Percentiles rank a stretch among this genome's conserved stretches.
Conservation (phyloP, 2,113 vertebrate species). For the Mobula birostris region DNA sequence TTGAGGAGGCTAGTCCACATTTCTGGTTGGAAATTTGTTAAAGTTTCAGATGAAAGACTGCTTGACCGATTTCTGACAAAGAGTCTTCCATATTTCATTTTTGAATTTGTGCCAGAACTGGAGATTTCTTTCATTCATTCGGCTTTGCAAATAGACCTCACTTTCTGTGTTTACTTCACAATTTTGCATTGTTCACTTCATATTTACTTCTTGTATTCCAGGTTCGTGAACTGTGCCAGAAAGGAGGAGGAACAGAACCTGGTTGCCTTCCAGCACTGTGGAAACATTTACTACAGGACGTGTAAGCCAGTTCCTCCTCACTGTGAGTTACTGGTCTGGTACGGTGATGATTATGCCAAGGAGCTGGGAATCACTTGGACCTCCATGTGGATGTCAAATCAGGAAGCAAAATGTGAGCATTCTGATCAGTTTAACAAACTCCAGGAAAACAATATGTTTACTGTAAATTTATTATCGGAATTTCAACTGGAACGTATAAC, state of each 20-base stretch:
- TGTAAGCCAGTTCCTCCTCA: constrained; percentile 41
- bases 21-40: too few species aligned
- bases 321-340: constrained; percentile 53
- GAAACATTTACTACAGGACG: constrained; percentile 50
- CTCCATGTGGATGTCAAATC: constrained; percentile 41
- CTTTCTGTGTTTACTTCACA: background rate
- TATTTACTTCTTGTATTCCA: background rate
- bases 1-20: too few species aligned
- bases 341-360: constrained; percentile 48
- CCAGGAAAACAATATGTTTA: background rate
- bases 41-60: too few species aligned
- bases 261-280: constrained; percentile 49
- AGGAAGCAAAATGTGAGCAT: background rate
- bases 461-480: background rate
- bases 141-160: background rate
- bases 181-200: background rate
- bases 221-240: constrained; percentile 51
- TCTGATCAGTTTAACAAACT: background rate
- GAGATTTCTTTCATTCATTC: background rate
- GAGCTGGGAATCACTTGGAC: constrained; percentile 49
- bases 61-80: too few species aligned
- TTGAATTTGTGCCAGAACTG: background rate
- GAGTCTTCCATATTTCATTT: too few species aligned
- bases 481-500: background rate
- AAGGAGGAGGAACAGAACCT: constrained; percentile 53